Base-by-base conservation (phyloP, 2,797 vertebrate genomes). In the Melanotaenia maccullochi region DNA sequence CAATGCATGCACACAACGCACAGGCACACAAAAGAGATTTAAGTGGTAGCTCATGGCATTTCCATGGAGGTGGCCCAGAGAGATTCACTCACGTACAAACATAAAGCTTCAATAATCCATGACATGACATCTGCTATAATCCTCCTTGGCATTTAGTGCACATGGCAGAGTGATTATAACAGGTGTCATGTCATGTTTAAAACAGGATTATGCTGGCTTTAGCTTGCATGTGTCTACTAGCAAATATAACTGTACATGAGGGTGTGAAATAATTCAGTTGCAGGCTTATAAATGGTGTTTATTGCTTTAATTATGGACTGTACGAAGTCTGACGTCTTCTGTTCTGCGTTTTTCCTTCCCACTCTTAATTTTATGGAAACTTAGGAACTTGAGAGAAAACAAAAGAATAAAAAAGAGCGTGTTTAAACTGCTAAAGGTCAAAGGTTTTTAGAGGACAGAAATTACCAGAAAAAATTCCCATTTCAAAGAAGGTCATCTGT, bases 131-230 rank as follows among this genome's bases (percentile, higher is more conserved):
- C 73, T 86, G 76, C 70, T 81, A 76, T 88, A 93, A 92, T 92
- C 89, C 85, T 81, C 57, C 79, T 77, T 90, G 85, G 87, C 76
- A 88, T 88, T 92, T 79, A 85, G 76, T 40, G 64, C 78, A 80
- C 68, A 81, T 2, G 49, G 33, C 63, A 68, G 80, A 88, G 81
- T 16, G 74, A 87, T 87, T 88, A 85, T 84, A 90, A 90, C 90
- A 93, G 90, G 93, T 92, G 90, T 85, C 86, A 85, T 90, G 76
- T 87, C 81, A 82, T 90, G 83, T 88, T 90, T 83, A 83, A 87
- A 68, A 86, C 67, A 67, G 88, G 90, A 87, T 92, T 90, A 88
- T 49, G 35, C 40, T 59, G 81, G 75, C 75, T 85, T 88, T 65
- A 71, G 64, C 16, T 57, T 22, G 74, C 83, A 56, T 83, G 84